Evolutionary conservation across 2,797 vertebrate genomes (phyloP).

Genomic region (Periparus ater): DNA sequence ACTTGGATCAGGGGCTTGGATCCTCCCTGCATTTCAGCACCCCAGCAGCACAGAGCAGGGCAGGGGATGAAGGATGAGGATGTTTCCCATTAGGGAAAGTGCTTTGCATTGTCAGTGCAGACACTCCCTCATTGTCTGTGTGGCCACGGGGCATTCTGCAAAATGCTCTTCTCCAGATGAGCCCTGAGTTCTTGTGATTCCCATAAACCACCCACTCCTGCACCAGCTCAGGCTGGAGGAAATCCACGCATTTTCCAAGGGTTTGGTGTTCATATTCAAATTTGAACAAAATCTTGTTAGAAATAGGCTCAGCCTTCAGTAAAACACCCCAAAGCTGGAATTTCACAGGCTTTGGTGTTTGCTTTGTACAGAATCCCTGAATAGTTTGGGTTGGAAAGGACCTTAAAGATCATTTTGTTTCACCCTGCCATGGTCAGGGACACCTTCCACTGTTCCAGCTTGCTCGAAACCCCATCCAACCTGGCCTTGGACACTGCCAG

Average conservation of each 20-base stretch:
- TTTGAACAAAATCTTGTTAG: neutral
- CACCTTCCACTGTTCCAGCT: fast-evolving
- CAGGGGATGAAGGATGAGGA: neutral
- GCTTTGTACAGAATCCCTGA: neutral
- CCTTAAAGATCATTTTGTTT: neutral
- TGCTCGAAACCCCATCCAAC: fast-evolving
- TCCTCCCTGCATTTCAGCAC: neutral
- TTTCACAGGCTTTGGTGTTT: neutral
- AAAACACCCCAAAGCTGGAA: neutral
- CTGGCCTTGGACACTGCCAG: neutral
- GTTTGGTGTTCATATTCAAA: neutral
- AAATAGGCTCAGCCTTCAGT: neutral
- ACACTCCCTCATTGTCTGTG: neutral
- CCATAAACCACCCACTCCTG: neutral
- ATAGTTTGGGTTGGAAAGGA: neutral
- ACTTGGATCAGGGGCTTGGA: neutral
- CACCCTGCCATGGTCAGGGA: neutral
- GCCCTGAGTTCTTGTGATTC: neutral
- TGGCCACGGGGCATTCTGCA: slow-evolving; percentile 1
- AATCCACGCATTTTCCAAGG: neutral
- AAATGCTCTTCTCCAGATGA: neutral
- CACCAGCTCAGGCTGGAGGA: neutral
- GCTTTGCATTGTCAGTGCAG: slow-evolving; percentile 25
- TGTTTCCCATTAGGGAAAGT: slow-evolving; percentile 54
- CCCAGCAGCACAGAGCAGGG: neutral